These are phyloP conservation scores for Microcaecilia unicolor DNA, from an alignment of 2,797 vertebrate genomes.

Conservation along the genomic window DNA sequence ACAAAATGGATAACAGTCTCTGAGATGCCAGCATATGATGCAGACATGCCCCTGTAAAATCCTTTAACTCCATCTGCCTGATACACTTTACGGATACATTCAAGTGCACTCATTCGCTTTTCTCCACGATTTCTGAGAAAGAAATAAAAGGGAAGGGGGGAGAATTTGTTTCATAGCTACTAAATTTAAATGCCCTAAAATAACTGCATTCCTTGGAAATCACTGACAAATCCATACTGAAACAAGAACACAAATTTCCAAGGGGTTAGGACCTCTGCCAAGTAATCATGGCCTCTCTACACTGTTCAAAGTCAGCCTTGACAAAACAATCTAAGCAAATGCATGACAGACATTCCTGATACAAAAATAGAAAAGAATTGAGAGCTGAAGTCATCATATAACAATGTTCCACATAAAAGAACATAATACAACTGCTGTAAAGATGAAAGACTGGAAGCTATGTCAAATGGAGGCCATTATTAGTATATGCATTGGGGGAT, in stretches of 20 bases:
- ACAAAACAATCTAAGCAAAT: no score
- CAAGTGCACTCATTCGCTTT: conserved; percentile 82
- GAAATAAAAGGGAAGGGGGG: background rate
- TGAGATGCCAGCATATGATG: conserved; percentile 95
- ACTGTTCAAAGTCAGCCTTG: no score
- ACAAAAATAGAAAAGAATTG: no score
- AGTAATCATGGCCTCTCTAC: no score
- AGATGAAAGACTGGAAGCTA: no score
- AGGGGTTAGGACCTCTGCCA: background rate
- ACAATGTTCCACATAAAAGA: no score
- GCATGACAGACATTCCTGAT: no score
- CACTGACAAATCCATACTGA: background rate
- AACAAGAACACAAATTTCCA: background rate
- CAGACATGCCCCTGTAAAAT: conserved; percentile 97
- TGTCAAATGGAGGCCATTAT: no score
- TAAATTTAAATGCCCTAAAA: background rate
- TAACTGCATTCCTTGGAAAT: background rate
- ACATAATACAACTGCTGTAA: no score
- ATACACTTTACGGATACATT: conserved; percentile 86
- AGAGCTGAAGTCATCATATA: no score
- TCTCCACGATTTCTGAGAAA: conserved; percentile 78
- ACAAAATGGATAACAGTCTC: conserved; percentile 98
- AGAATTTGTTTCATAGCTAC: background rate
- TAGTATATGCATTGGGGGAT: no score
- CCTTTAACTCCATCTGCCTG: conserved; percentile 81